Base-by-base conservation (phyloP, 2,797 vertebrate species). In the Muscicapa striata region DNA sequence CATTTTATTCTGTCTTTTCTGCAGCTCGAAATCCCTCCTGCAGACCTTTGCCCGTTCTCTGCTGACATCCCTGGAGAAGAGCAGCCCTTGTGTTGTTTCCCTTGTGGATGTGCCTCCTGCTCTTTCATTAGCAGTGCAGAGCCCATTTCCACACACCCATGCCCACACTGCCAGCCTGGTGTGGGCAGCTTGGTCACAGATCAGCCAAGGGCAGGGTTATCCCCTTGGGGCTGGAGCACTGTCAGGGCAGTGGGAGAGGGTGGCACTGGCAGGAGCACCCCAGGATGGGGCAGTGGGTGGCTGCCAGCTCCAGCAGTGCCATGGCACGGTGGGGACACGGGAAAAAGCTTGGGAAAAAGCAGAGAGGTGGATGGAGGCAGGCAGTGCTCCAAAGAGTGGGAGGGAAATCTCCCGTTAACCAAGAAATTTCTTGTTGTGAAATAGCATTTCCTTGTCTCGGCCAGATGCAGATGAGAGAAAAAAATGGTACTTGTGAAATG, bases 291-390 rank as follows among this genome's bases (percentile, higher is more conserved):
- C 15, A 63, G n/a, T 0, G 2, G 43, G 41, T 10, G 9, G 8
- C 43, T 66, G 72, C 22, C 48, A 51, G 22, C 51, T 63, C 62
- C 3, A 17, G 15, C 5, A 13, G 46, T 61, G 73, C 49, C 5
- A 1, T 0, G 0, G 21, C 46, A 11, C 0, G 1, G 36, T 1
- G 2, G 24, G 38, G 27, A 76, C 4, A 17, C 0, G 0, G 62
- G 46, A 29, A 58, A 20, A 29, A 84, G n/a, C 36, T n/a, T 1
- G 2, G n/a, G 27, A 54, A 32, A 40, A 43, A 80, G 67, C 43
- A 66, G 64, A 54, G 75, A 58, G 36, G 41, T 26, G 20, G 51
- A 29, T 0, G 1, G 36, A 81, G 13, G 45, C 43, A 73, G 29
- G 13, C 1, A 2, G 19, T 29, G 40, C 40, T 87, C 32, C 48